Evolutionary conservation across 2,113 vertebrate species (phyloP), one percentile per base, ranked within the genome.

Genomic region (Syrmaticus mikado): DNA sequence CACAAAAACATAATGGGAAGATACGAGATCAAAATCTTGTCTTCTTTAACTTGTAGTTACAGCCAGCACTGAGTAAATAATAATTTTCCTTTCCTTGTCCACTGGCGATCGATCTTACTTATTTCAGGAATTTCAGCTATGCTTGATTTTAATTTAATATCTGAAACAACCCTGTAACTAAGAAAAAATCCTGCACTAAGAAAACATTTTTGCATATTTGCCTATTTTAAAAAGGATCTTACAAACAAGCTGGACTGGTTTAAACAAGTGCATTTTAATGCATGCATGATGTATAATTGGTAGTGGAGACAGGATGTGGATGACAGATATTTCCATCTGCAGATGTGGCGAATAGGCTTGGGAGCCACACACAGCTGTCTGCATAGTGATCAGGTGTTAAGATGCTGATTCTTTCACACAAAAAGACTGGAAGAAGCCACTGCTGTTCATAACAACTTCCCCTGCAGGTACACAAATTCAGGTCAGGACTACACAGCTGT

Each of bases 61-160:
- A 65, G 32, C 48, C 89, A 62, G 57, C 40, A 46, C 5, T 57
- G 67, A 58, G 30, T 81, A 94, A 94, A 83, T 83, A 85, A 53
- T 52, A 62, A 58, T 81, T 88, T 87, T 36, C 43, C 50, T 65
- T 91, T 93, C 30, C 7, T 79, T 77, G 81, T n/a, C 46, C 76
- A 84, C 57, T 0, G 0, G 34, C 48, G 32, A 77, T 82, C 32
- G 65, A 16, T 88, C 32, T 87, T 78, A 78, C 11, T 92, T 71
- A 82, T 57, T 28, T 84, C 38, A 92, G 73, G 92, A 91, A 90
- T 91, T 83, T 43, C 61, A 90, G 25, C 19, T 92, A 81, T 78
- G 67, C 28, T 83, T 30, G 58, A 43, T 71, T 91, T 83, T 68
- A 65, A 57, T 89, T 82, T 77, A 74, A 13, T 87, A 74, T 40